A percentile compares a stretch with the other conserved stretches of the same genome.
Conservation (phyloP, 2,113 vertebrate genomes). For the Chitala chitala region DNA sequence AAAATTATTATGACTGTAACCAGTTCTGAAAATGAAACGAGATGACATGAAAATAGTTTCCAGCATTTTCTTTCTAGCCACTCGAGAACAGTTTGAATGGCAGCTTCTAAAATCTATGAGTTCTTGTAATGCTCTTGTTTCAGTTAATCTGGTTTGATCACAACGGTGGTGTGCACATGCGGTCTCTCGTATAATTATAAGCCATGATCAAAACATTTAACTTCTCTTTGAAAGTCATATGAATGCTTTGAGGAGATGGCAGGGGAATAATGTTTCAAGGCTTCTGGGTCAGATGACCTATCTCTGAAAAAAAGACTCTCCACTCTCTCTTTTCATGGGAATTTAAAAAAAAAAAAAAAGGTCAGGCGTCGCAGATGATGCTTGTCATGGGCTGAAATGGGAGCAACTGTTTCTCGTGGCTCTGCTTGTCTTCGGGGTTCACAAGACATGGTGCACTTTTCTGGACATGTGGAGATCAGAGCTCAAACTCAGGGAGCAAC, state of each 20-base stretch:
- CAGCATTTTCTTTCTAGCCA: neutral
- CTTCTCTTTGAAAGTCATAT: neutral
- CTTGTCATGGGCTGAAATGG: conserved; percentile 17
- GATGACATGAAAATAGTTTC: conserved; percentile 13
- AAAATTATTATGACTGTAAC: neutral
- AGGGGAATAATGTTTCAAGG: neutral
- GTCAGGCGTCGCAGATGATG: conserved; percentile 34
- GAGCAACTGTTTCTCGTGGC: conserved; percentile 51
- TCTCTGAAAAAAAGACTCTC: neutral
- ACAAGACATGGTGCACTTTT: conserved; percentile 44
- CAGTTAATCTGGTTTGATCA: neutral
- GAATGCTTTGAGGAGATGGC: neutral
- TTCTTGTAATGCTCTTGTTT: neutral
- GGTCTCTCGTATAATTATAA: neutral
- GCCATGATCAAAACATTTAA: neutral
- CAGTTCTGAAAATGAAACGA: neutral
- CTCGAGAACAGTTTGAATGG: neutral
- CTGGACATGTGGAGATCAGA: conserved; percentile 49
- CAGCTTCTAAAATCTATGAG: neutral
- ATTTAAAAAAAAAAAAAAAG: conserved; percentile 44
- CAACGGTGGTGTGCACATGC: neutral
- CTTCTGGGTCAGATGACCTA: neutral
- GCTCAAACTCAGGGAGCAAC: conserved; percentile 52
- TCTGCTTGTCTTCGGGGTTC: conserved; percentile 50
- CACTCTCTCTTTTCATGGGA: conserved; percentile 22